These are phyloP conservation scores for Carassius carassius DNA, from an alignment of 2,113 vertebrate genomes.

Conservation along the genomic window DNA sequence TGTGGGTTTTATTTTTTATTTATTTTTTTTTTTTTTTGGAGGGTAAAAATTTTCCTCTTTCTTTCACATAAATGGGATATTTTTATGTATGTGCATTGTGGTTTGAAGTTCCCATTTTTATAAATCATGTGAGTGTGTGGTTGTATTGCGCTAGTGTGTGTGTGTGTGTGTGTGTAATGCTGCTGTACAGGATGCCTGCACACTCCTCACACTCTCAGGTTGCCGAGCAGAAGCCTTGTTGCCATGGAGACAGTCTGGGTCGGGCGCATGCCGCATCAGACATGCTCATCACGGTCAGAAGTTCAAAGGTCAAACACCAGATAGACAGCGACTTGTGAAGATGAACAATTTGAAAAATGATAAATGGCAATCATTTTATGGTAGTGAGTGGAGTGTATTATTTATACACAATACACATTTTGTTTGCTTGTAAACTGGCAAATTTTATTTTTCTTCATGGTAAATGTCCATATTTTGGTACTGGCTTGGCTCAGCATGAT, in stretches of 20 bases:
- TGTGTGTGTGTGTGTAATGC: neutral
- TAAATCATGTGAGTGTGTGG: slow-evolving; percentile 21
- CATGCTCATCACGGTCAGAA: slow-evolving; percentile 48
- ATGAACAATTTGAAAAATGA: neutral
- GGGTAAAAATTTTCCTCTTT: neutral
- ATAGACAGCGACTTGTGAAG: neutral
- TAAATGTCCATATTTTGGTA: neutral
- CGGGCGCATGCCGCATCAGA: slow-evolving; percentile 45
- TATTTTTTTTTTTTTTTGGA: too few relatives aligned
- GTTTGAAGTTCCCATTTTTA: slow-evolving; percentile 20
- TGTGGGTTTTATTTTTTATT: too few relatives aligned
- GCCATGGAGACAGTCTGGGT: slow-evolving; percentile 57
- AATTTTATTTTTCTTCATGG: neutral
- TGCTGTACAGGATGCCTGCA: slow-evolving; percentile 37
- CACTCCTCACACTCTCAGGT: slow-evolving; percentile 34
- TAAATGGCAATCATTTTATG: neutral
- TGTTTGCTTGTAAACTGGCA: too few relatives aligned
- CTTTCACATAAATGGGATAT: neutral
- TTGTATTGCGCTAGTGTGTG: neutral
- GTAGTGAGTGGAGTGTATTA: neutral
- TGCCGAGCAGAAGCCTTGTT: slow-evolving; percentile 54
- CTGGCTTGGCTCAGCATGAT: too few relatives aligned
- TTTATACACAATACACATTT: too few relatives aligned
- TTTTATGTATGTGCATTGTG: neutral
- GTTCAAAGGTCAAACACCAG: slow-evolving; percentile 54